Percentiles rank a stretch among this genome's conserved stretches.
Conservation (phyloP, 2,888 invertebrate species). For the Philonicus albiceps region DNA sequence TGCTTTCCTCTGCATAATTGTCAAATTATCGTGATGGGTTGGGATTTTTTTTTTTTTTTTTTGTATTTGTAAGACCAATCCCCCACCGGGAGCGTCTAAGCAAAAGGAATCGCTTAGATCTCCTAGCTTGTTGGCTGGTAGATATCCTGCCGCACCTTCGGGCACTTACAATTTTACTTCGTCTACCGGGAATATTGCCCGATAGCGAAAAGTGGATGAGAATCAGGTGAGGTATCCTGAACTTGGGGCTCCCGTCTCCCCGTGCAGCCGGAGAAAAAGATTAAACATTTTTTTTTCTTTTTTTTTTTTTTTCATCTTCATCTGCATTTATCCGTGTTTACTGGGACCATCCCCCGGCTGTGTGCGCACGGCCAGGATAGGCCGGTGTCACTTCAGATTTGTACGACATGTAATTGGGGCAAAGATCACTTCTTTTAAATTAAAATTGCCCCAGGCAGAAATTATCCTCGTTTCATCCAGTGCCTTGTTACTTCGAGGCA, state of each 20-base stretch:
- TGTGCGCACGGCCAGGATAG: slow-evolving; percentile 1
- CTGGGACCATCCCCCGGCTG: not conserved
- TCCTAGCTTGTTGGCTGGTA: not conserved
- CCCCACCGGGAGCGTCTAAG: not conserved
- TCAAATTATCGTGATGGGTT: slow-evolving; percentile 3
- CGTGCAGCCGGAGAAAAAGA: slow-evolving; percentile 11
- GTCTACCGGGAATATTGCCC: slow-evolving; percentile 18
- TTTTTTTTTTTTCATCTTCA: no score
- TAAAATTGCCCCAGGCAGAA: slow-evolving; percentile 41
- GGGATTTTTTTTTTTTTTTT: not conserved
- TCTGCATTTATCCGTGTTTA: slow-evolving; percentile 28
- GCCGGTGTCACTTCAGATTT: slow-evolving; percentile 40
- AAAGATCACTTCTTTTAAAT: slow-evolving; percentile 41
- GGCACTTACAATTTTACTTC: slow-evolving; percentile 31
- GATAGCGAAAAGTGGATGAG: not conserved
- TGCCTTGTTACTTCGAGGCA: slow-evolving; percentile 33
- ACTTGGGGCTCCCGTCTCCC: not conserved
- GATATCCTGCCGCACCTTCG: not conserved
- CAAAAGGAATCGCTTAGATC: slow-evolving; percentile 4
- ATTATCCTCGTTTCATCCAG: slow-evolving; percentile 41
- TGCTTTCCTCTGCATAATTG: not conserved
- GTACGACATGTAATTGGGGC: slow-evolving; percentile 43
- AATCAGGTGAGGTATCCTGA: not conserved
- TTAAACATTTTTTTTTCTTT: slow-evolving; percentile 38
- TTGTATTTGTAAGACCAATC: not conserved